Evolutionary conservation across 2,113 vertebrate species (phyloP).

Genomic region (Syngnathus floridae): DNA sequence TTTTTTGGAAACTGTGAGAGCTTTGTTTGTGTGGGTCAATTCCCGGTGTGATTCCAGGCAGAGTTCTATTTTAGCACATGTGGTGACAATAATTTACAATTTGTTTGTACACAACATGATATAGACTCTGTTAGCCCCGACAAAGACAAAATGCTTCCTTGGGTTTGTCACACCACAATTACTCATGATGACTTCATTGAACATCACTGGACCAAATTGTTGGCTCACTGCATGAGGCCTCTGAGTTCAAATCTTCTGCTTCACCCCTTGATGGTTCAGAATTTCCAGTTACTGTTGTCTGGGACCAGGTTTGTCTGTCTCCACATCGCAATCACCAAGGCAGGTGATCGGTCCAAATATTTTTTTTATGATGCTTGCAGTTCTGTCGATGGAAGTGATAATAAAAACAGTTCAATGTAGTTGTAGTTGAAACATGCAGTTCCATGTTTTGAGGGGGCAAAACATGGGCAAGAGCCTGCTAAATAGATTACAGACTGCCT

Average conservation of each 20-base stretch:
- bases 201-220: not conserved
- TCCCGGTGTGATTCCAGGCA: constrained; percentile 7
- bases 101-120: constrained; percentile 6
- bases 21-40: constrained; percentile 20
- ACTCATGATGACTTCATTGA: not conserved
- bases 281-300: not conserved
- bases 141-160: not conserved
- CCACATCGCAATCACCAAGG: not conserved
- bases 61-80: constrained; percentile 10
- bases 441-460: not conserved
- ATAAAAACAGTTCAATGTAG: not conserved
- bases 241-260: not conserved
- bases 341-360: not conserved
- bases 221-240: not conserved
- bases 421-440: too few relatives aligned
- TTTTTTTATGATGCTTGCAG: not conserved
- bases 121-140: not conserved
- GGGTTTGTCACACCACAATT: not conserved
- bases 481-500: not conserved
- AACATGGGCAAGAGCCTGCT: not conserved
- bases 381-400: not conserved
- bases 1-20: constrained; percentile 1
- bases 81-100: not conserved
- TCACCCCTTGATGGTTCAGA: not conserved
- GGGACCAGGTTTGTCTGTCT: not conserved